phyloP scores from a whole-genome alignment of 2,888 invertebrate species.

The Amorpha juglandis region DNA sequence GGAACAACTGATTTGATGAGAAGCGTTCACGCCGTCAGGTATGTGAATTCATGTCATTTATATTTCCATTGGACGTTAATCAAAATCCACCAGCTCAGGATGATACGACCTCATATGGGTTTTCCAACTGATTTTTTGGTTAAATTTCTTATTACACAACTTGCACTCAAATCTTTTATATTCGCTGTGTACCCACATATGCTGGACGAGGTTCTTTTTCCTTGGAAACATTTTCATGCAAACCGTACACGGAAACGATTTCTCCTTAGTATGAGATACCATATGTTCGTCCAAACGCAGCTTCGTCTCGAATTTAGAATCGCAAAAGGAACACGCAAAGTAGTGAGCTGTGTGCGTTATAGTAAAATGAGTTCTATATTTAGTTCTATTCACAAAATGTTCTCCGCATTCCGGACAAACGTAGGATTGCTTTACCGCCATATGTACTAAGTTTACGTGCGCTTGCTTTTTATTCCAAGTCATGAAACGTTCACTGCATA shows the following conservation, averaged over 20 bases:
- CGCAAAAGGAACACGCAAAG: slow-evolving; percentile 34
- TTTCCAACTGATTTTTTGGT: slow-evolving; percentile 45
- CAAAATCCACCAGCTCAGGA: slow-evolving; percentile 30
- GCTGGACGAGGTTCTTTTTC: slow-evolving; percentile 35
- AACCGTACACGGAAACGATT: slow-evolving; percentile 31
- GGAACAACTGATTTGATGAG: too few relatives aligned
- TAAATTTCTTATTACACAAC: slow-evolving; percentile 43
- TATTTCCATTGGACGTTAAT: not conserved
- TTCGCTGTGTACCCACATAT: slow-evolving; percentile 46
- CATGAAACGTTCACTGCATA: slow-evolving; percentile 46
- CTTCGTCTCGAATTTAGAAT: slow-evolving; percentile 33
- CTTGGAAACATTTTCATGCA: slow-evolving; percentile 34
- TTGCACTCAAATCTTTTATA: slow-evolving; percentile 41
- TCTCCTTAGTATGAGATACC: slow-evolving; percentile 35
- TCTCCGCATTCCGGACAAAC: slow-evolving; percentile 48
- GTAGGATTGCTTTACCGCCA: slow-evolving; percentile 34
- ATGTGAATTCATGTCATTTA: too few relatives aligned
- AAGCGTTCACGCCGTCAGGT: too few relatives aligned
- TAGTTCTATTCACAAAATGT: slow-evolving; percentile 39
- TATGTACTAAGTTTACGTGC: slow-evolving; percentile 45
- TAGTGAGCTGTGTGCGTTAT: slow-evolving; percentile 39
- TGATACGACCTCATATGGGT: slow-evolving; percentile 44
- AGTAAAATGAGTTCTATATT: slow-evolving; percentile 42
- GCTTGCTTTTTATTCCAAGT: slow-evolving; percentile 38
- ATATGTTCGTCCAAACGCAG: slow-evolving; percentile 30